Base-by-base conservation (phyloP, 2,797 vertebrate genomes). In the Pipistrellus kuhlii region DNA sequence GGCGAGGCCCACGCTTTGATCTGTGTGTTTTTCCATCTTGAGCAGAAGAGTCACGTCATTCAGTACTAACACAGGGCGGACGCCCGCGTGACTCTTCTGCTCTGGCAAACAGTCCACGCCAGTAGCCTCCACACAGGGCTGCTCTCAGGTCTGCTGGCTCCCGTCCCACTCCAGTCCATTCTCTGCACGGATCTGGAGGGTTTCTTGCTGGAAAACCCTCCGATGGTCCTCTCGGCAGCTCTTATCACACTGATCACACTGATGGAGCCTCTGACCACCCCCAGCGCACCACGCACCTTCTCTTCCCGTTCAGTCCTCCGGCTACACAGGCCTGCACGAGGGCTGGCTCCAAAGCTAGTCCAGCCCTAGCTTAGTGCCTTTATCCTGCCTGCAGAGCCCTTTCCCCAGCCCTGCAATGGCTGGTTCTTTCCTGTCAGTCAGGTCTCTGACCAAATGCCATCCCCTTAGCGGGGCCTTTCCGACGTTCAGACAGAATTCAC, bases 221-320 rank as follows among this genome's bases (percentile, higher is more conserved):
- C 69, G 4, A 9, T 2, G 32, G 18, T 2, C 35, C 44, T 75
- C 38, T 1, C 21, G 6, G 10, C 4, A 46, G 48, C 23, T 62
- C 32, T 71, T 5, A 4, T 11, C 30, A 6, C 0, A 1, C 23
- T 8, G 20, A 27, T 23, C 9, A 15, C 13, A 6, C 66, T 9
- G 32, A 44, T 2, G 30, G 11, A 59, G 32, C 35, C 55, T 15
- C 57, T 35, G 72, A 6, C 44, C 18, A 3, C 3, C 13, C 25
- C 20, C 59, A 12, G 23, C 20, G 64, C 32, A 8, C 1, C 15
- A 18, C 30, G 8, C 10, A 2, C 17, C 0, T 20, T 38, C 35
- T 59, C 38, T 4, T 62, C 62, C 41, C 27, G 46, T 9, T 20
- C n/a, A 62, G 13, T 20, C n/a, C 18, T 71, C 15, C 0, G 41